phyloP scores from a whole-genome alignment of 2,113 vertebrate genomes.

The Peromyscus maniculatus region DNA sequence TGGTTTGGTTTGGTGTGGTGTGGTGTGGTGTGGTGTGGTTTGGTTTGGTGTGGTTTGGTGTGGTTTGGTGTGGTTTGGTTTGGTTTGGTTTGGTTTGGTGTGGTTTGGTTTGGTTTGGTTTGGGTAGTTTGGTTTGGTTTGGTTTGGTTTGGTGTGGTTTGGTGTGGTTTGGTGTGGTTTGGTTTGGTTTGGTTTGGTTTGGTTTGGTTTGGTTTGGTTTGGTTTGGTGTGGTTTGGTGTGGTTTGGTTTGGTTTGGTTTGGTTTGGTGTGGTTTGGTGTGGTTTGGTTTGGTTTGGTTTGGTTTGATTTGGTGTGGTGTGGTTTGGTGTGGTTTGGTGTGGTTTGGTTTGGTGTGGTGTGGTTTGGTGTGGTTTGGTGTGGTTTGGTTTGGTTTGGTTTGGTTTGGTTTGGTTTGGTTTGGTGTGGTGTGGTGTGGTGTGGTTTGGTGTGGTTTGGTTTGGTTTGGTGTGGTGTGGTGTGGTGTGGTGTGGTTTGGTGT shows the following conservation, averaged over 20 bases:
- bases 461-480: background rate
- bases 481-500: background rate
- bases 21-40: background rate
- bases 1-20: background rate
- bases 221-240: background rate
- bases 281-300: background rate
- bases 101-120: background rate
- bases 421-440: background rate
- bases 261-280: background rate
- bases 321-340: too few relatives aligned
- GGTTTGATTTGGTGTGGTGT: background rate
- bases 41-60: background rate
- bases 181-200: background rate
- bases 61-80: background rate
- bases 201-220: background rate
- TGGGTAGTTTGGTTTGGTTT: background rate
- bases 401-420: background rate
- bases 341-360: background rate
- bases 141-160: background rate
- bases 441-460: background rate
- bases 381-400: background rate
- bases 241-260: background rate
- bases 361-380: too few relatives aligned
- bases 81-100: background rate
- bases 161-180: background rate